These are phyloP conservation scores for Salvelinus namaycush DNA, from an alignment of 2,113 vertebrate genomes.

Conservation along the genomic window DNA sequence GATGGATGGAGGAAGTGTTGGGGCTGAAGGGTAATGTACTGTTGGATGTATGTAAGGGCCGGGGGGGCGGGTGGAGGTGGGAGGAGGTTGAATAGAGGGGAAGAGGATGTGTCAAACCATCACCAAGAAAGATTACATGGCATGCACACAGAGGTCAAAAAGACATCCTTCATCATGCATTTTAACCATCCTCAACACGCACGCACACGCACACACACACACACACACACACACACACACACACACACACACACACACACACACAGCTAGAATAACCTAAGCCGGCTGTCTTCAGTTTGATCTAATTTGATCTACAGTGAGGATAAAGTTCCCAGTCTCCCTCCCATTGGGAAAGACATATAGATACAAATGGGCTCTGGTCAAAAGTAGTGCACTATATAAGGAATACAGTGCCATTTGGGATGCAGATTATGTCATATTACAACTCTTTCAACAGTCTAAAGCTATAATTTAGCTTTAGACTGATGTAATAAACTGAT, in stretches of 20 bases:
- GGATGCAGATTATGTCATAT: background rate
- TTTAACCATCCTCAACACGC: conserved; percentile 3
- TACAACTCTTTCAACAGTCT: background rate
- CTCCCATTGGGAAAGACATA: background rate
- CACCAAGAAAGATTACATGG: conserved; percentile 25
- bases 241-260: background rate
- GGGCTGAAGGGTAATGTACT: background rate
- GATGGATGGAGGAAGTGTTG: background rate
- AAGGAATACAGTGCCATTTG: too few species aligned
- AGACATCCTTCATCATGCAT: background rate
- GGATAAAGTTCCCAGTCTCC: conserved; percentile 13
- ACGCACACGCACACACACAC: background rate
- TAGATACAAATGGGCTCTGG: background rate
- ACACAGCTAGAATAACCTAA: conserved; percentile 17
- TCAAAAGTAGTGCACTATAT: too few species aligned
- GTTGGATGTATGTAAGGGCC: conserved; percentile 3
- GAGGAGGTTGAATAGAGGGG: conserved; percentile 29
- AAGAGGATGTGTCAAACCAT: conserved; percentile 18
- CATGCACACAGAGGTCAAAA: conserved; percentile 32
- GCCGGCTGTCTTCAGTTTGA: conserved; percentile 16
- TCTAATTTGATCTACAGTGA: background rate
- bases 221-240: conserved; percentile 4
- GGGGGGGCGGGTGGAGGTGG: conserved; percentile 1
- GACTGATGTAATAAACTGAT: background rate
- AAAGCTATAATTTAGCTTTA: background rate